A percentile compares a stretch with the other conserved stretches of the same genome.
These are phyloP conservation scores for Oreochromis niloticus DNA, from an alignment of 2,113 vertebrate genomes.

Conservation along the genomic window DNA sequence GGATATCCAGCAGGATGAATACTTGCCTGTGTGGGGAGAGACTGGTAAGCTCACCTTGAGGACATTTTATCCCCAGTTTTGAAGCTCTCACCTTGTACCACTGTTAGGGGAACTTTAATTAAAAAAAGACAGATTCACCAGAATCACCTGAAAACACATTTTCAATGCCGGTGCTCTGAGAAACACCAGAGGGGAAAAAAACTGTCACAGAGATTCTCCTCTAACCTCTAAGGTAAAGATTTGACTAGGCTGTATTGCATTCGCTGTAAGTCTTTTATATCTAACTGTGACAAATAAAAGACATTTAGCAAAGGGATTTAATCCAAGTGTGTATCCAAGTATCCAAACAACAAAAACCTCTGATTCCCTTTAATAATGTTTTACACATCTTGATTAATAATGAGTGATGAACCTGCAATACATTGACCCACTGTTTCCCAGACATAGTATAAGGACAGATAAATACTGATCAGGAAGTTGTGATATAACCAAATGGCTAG, in stretches of 20 bases:
- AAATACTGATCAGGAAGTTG: constrained; percentile 19
- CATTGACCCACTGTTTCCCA: background rate
- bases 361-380: background rate
- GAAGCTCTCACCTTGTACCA: background rate
- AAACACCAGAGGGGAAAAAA: background rate
- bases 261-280: background rate
- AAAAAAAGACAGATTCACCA: background rate
- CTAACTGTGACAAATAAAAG: background rate
- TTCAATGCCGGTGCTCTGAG: background rate
- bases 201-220: background rate
- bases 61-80: background rate
- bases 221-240: background rate
- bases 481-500: constrained; percentile 8
- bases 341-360: background rate
- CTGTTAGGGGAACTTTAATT: background rate
- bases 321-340: background rate
- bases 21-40: constrained; percentile 96
- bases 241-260: background rate
- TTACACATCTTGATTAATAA: background rate
- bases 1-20: constrained; percentile 97
- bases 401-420: background rate
- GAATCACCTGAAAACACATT: background rate
- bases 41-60: constrained; percentile 77
- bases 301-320: background rate
- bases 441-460: constrained; percentile 8